phyloP scores from a whole-genome alignment of 2,888 invertebrate genomes.

The Parelbella ahira region DNA sequence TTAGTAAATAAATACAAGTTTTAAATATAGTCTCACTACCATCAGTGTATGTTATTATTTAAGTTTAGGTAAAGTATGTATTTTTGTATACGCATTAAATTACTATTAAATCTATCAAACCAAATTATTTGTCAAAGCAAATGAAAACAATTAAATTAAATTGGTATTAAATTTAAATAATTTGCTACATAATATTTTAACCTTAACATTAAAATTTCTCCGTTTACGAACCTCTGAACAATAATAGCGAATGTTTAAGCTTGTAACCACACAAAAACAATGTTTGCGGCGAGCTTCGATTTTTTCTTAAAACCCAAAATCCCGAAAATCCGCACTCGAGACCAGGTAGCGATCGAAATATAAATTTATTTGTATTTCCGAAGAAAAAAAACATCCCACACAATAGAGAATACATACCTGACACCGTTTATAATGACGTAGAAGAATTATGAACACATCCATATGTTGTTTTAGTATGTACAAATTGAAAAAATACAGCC shows the following conservation, averaged over 20 bases:
- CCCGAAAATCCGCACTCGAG: conserved; percentile 71
- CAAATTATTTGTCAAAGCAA: too few relatives aligned
- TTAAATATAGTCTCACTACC: too few relatives aligned
- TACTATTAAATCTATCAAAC: too few relatives aligned
- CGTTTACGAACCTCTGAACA: conserved; percentile 43
- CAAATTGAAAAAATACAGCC: conserved; percentile 31
- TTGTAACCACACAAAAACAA: conserved; percentile 66
- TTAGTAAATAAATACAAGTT: too few relatives aligned
- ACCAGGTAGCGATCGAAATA: conserved; percentile 73
- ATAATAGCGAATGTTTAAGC: conserved; percentile 33
- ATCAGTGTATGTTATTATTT: too few relatives aligned
- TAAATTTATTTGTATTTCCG: conserved; percentile 75
- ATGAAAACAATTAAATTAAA: too few relatives aligned
- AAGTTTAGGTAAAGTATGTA: too few relatives aligned
- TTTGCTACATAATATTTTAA: too few relatives aligned
- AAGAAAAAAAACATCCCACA: conserved; percentile 53
- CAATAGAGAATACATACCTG: conserved; percentile 72
- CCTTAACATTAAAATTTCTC: too few relatives aligned
- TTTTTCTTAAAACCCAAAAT: conserved; percentile 68
- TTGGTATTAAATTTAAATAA: too few relatives aligned
- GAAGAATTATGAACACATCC: conserved; percentile 73
- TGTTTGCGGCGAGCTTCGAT: conserved; percentile 74
- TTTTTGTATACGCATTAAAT: too few relatives aligned
- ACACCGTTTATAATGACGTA: conserved; percentile 73
- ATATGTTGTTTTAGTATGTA: conserved; percentile 60